These are phyloP conservation scores for Camptogramma bilineatum DNA, from an alignment of 2,888 invertebrate genomes.

Conservation along the genomic window DNA sequence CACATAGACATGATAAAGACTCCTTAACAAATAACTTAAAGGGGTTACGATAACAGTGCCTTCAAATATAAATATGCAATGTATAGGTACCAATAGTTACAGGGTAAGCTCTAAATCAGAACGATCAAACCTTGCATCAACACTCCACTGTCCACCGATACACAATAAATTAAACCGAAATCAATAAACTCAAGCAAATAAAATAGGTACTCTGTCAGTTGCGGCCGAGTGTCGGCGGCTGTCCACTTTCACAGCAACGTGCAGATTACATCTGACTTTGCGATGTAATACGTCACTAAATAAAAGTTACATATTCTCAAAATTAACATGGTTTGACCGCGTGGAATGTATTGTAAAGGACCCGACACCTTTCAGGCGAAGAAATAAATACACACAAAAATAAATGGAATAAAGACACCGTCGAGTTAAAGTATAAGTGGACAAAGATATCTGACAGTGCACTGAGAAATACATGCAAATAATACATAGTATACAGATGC, in stretches of 20 bases:
- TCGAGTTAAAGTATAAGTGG: slow-evolving; percentile 46
- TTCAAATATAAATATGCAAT: slow-evolving; percentile 78
- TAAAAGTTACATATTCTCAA: slow-evolving; percentile 47
- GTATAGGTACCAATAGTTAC: slow-evolving; percentile 75
- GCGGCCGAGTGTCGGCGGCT: slow-evolving; percentile 46
- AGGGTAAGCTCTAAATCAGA: slow-evolving; percentile 76
- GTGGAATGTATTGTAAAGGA: slow-evolving; percentile 82
- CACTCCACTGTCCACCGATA: slow-evolving; percentile 13
- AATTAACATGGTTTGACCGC: slow-evolving; percentile 81
- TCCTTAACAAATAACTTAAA: slow-evolving; percentile 83
- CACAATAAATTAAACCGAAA: slow-evolving; percentile 37
- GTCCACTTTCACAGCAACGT: slow-evolving; percentile 70
- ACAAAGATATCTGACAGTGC: slow-evolving; percentile 58
- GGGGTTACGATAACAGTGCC: slow-evolving; percentile 81
- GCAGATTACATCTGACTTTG: slow-evolving; percentile 78
- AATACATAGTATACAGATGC: slow-evolving; percentile 52
- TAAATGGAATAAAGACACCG: slow-evolving; percentile 55
- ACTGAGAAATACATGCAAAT: slow-evolving; percentile 34
- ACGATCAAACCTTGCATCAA: slow-evolving; percentile 52
- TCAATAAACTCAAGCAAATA: slow-evolving; percentile 38
- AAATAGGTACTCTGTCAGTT: slow-evolving; percentile 19
- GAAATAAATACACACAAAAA: slow-evolving; percentile 66
- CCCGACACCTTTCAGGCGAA: slow-evolving; percentile 84
- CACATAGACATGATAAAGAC: slow-evolving; percentile 83
- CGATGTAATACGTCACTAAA: slow-evolving; percentile 37